phyloP scores from a whole-genome alignment of 2,888 invertebrate genomes.

The Camponotus fellah region DNA sequence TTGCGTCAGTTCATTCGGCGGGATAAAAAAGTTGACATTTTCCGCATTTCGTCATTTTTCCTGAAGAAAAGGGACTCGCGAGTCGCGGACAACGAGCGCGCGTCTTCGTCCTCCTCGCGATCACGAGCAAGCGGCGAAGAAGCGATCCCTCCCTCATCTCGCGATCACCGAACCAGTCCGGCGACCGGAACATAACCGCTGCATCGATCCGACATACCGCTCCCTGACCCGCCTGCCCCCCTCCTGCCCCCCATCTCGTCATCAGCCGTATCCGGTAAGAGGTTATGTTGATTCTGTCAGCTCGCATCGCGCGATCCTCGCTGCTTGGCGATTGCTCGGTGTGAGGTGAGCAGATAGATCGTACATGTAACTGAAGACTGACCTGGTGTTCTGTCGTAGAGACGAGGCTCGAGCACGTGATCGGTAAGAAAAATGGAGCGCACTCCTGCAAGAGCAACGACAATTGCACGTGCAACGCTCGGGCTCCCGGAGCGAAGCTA shows the following conservation, averaged over 20 bases:
- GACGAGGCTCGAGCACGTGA: not conserved
- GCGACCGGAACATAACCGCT: slow-evolving; percentile 18
- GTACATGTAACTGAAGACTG: not conserved
- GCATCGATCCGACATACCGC: slow-evolving; percentile 32
- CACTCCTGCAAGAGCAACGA: not conserved
- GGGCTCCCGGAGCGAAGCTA: slow-evolving; percentile 8
- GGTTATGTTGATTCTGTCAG: slow-evolving; percentile 25
- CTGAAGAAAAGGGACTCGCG: not conserved
- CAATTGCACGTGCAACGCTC: not conserved
- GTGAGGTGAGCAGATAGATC: not conserved
- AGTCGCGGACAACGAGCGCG: not conserved
- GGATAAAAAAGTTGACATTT: slow-evolving; percentile 22
- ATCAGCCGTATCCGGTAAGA: slow-evolving; percentile 13
- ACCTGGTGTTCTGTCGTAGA: too few species aligned
- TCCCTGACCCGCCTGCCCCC: not conserved
- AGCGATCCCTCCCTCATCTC: not conserved
- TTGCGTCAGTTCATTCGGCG: not conserved
- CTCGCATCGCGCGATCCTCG: not conserved
- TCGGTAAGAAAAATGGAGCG: slow-evolving; percentile 5
- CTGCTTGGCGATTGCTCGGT: not conserved
- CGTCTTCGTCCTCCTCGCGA: not conserved
- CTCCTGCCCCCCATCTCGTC: too few species aligned
- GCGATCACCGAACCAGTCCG: not conserved
- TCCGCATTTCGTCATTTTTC: not conserved
- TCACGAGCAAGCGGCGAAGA: not conserved